These are phyloP conservation scores for Bolinopsis microptera DNA, from an alignment of 37 sponge, comb jelly and placozoan genomes.

Conservation along the genomic window DNA sequence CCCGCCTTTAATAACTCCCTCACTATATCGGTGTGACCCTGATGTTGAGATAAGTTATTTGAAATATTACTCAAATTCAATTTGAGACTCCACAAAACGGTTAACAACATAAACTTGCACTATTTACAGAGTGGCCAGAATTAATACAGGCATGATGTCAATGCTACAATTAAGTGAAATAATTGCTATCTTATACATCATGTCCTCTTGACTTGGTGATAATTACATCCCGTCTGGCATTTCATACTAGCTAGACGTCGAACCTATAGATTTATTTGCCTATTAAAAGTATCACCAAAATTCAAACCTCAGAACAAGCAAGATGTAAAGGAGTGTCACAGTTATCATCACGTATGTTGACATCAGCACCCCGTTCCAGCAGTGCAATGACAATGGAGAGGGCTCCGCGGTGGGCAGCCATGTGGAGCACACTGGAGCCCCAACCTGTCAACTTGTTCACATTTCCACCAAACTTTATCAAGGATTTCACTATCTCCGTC, in stretches of 20 bases:
- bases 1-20: not conserved
- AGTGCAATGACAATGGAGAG: not conserved
- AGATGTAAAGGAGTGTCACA: conserved; percentile 52
- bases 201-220: too few species aligned
- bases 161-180: too few species aligned
- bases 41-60: not conserved
- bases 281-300: too few species aligned
- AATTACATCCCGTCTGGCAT: too few species aligned
- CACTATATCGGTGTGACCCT: conserved; percentile 23
- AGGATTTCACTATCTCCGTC: not conserved
- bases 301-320: conserved; percentile 36
- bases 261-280: too few species aligned
- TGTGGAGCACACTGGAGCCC: conserved; percentile 25
- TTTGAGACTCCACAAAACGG: too few species aligned
- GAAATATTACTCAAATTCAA: not conserved
- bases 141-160: too few species aligned
- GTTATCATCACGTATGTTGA: conserved; percentile 24
- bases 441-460: not conserved
- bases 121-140: too few species aligned
- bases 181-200: too few species aligned
- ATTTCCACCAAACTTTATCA: not conserved
- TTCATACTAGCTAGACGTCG: too few species aligned
- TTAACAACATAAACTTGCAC: too few species aligned
- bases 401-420: conserved; percentile 20
- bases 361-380: not conserved